Base-by-base conservation (phyloP, 1,140 invertebrate genomes). In the Heliconius nattereri region DNA sequence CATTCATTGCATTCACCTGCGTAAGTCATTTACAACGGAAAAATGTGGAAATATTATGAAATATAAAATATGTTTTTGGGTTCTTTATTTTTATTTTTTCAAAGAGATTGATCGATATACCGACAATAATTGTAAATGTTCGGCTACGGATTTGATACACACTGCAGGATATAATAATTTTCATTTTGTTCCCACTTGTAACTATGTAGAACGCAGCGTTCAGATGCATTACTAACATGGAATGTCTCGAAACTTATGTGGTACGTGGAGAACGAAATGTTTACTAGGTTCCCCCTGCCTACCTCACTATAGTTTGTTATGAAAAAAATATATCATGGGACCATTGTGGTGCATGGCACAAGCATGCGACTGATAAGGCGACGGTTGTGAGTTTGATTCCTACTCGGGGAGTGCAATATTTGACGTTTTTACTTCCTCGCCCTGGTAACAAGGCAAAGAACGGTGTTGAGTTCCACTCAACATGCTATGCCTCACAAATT, bases 1-100 rank as follows among this genome's bases (percentile, higher is more conserved):
- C 54, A 75, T 75, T 60, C 19, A 75, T 75, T 23, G 74, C 52
- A 26, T 16, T 54, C 74, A 75, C 74, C 74, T 75, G 74, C 45
- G 74, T 20, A 37, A 57, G 54, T 75, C 74, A 66, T 75, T 75
- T 60, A 32, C 8, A 20, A 23, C 2, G 57, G 57, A 26, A 60
- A 60, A 60, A 60, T 54, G 52, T n/a, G 52, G 52, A 7, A 7
- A 20, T 60, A 60, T 60, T 11, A 60, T n/a, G 7, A 6, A 7
- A 54, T 54, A 54, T n/a, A n/a, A n/a, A n/a, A 19, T 20, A 49
- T n/a, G 7, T 54, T n/a, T n/a, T n/a, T 1, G 3, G 16, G n/a
- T 20, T 20, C 7, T 20, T 54, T n/a, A 20, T 9, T n/a, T n/a
- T 54, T n/a, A n/a, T n/a, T 19, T n/a, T 40, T 40, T 40, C 11